Evolutionary conservation across 2,888 invertebrate species (phyloP).

Genomic region (Ischnus inquisitorius): DNA sequence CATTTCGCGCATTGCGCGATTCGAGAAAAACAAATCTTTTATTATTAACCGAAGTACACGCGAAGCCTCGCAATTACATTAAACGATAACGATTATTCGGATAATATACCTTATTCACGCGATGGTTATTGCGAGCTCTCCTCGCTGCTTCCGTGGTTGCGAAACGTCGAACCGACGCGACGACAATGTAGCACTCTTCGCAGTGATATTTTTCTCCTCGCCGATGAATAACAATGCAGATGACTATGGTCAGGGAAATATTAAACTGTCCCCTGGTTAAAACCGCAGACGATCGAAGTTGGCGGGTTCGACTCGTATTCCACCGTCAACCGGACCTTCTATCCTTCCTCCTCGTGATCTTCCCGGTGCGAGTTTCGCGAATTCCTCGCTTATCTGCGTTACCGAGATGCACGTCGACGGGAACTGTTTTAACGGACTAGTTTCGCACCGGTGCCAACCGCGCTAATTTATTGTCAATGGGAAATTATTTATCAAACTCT

Average conservation of each 20-base stretch:
- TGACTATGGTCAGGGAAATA: not conserved
- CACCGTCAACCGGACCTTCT: constrained; percentile 41
- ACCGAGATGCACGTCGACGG: not conserved
- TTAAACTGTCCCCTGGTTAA: not conserved
- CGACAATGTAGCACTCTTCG: not conserved
- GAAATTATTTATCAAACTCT: no score
- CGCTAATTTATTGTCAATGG: not conserved
- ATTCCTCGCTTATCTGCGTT: constrained; percentile 23
- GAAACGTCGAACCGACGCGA: not conserved
- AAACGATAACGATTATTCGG: not conserved
- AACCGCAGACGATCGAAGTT: constrained; percentile 2
- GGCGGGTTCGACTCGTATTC: not conserved
- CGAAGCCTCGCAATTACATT: not conserved
- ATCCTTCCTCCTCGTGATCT: constrained; percentile 22
- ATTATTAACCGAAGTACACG: not conserved
- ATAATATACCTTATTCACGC: constrained; percentile 13
- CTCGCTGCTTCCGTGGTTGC: not conserved
- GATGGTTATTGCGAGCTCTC: not conserved
- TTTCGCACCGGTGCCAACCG: not conserved
- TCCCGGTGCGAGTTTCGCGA: not conserved
- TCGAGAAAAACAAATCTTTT: not conserved
- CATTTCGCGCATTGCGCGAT: not conserved
- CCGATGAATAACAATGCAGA: not conserved
- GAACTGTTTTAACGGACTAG: not conserved
- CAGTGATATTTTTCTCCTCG: not conserved